Base-by-base conservation (phyloP, 53 echinoderm and acorn worm species). In the Temnopleurus reevesii region DNA sequence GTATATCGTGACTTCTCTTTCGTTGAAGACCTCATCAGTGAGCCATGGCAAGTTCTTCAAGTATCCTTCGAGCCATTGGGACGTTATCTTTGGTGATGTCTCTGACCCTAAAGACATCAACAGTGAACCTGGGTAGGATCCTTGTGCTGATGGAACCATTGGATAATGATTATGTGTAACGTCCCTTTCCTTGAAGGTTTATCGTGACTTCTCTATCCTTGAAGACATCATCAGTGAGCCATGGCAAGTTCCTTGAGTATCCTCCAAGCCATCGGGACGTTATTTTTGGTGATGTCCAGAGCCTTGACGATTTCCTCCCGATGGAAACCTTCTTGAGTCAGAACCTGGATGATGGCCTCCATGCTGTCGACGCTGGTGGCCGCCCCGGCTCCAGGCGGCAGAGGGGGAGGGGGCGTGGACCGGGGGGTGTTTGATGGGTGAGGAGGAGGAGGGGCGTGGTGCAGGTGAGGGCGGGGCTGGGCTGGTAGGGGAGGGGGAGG, bases 231-330 rank as follows among this genome's bases (percentile, higher is more conserved):
- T 77, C 24, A 77, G 17, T 77, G 25, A 17, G 91, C 59, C 45
- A 85, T 66, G 8, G 96, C 90, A 13, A 98, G 87, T 17, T 95
- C 99, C 21, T 80, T 43, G 1, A 98, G 92, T 36, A 98, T 95
- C 28, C 94, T 89, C 10, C 99, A 65, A 0, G 99, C 96, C 94
- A 96, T 98, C 5, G 77, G 88, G 28, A 98, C 91, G 55, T 95
- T 93, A 45, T 98, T 93, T 64, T 94, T 93, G 12, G 96, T 89
- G 80, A 99, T 99, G 60, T 94, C 96, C 90, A 99, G 53, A 2
- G 99, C 99, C 63, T 94, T 93, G 36, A 92, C 38, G 60, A 96
- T 92, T 56, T 93, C 94, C 36, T 94, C 94, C 59, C 81, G 81
- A 8, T 90, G 76, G 66, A 89, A 98, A 21, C 99, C 99, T 89